Percentiles rank a stretch among this genome's conserved stretches.
Conservation (phyloP, 2,888 invertebrate species). For the Timema cristinae region DNA sequence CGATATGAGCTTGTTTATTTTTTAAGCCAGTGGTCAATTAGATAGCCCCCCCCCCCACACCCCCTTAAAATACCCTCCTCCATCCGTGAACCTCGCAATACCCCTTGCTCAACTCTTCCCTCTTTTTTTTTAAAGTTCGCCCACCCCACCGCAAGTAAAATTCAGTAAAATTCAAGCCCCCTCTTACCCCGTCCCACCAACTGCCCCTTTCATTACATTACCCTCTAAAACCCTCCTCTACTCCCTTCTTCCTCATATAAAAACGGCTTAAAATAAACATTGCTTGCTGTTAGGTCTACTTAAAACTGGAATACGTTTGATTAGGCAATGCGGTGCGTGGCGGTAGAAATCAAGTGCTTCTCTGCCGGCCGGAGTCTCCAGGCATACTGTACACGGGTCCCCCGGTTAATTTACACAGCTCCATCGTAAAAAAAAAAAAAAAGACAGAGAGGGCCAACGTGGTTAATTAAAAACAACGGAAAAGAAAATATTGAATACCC, state of each 20-base stretch:
- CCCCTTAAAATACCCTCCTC: conserved; percentile 3
- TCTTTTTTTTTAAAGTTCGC: not conserved
- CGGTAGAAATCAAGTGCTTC: conserved; percentile 24
- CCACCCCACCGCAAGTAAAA: conserved; percentile 23
- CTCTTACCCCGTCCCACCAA: conserved; percentile 3
- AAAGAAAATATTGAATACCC: conserved; percentile 27
- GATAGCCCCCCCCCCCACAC: conserved; percentile 18
- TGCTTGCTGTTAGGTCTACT: conserved; percentile 26
- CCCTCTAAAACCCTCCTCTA: conserved; percentile 21
- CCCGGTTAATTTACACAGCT: conserved; percentile 25
- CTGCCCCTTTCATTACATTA: conserved; percentile 13
- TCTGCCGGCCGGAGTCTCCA: conserved; percentile 2
- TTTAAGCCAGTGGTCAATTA: conserved; percentile 28
- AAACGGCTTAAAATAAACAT: conserved; percentile 30
- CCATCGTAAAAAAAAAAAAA: conserved; percentile 18
- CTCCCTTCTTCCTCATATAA: conserved; percentile 19
- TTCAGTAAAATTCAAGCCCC: not conserved
- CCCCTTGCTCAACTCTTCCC: conserved; percentile 12
- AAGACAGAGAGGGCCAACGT: conserved; percentile 11
- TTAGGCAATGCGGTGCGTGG: conserved; percentile 26
- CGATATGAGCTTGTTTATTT: conserved; percentile 29
- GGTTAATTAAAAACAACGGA: conserved; percentile 28
- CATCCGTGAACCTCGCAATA: conserved; percentile 2
- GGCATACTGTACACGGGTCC: conserved; percentile 6
- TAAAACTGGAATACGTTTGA: conserved; percentile 29